A percentile compares a stretch with the other conserved stretches of the same genome.
Conservation (phyloP, 2,888 invertebrate genomes). For the Biston betularia region DNA sequence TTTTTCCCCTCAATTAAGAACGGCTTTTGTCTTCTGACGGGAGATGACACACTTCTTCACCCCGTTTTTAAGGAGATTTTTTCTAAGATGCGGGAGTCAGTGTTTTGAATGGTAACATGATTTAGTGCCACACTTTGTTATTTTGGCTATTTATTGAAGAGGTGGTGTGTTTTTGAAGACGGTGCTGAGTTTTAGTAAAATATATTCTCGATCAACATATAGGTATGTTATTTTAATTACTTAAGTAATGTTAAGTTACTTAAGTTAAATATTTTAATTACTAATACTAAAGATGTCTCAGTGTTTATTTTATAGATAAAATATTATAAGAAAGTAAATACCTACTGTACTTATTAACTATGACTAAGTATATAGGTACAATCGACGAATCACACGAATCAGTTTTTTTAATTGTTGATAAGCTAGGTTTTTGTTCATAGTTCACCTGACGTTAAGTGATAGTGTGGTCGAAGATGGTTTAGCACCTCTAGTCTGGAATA, state of each 20-base stretch:
- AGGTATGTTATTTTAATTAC: not conserved
- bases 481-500: too few relatives aligned
- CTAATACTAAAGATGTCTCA: too few relatives aligned
- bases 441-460: too few relatives aligned
- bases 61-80: constrained; percentile 49
- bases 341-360: too few relatives aligned
- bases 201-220: constrained; percentile 32
- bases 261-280: too few relatives aligned
- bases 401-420: too few relatives aligned
- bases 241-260: not conserved
- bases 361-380: too few relatives aligned
- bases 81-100: constrained; percentile 61
- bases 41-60: constrained; percentile 77
- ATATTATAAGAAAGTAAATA: not conserved
- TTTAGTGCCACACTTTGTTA: constrained; percentile 74
- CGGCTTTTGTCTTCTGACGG: constrained; percentile 75
- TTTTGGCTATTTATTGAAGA: constrained; percentile 76
- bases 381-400: too few relatives aligned
- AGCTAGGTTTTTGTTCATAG: too few relatives aligned
- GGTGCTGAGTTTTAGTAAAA: constrained; percentile 60
- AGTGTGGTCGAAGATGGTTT: too few relatives aligned
- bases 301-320: too few relatives aligned
- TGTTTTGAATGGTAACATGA: constrained; percentile 82
- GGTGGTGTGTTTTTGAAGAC: constrained; percentile 56
- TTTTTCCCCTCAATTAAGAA: constrained; percentile 80